These are phyloP conservation scores for Parazoanthus darwini DNA, from an alignment of 92 coral and sea anemone species.

Conservation along the genomic window DNA sequence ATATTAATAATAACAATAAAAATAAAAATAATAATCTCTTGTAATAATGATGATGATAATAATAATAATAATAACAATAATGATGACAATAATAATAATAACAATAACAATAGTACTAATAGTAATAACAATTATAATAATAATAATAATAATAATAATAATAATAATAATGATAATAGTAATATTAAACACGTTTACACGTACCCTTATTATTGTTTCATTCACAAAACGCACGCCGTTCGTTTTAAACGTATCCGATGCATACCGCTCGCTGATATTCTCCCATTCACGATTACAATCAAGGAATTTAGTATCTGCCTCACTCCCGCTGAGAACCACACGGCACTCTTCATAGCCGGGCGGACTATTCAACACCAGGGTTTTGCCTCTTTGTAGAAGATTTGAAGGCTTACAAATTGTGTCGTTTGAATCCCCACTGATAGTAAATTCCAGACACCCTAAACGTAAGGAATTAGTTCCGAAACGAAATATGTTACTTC, in stretches of 20 bases:
- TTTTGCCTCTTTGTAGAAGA: neutral
- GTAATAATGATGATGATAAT: too few species aligned
- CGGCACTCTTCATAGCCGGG: neutral
- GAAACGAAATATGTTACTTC: too few species aligned
- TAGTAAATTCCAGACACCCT: neutral
- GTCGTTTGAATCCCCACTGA: too few species aligned
- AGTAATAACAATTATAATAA: too few species aligned
- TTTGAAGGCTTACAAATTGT: neutral
- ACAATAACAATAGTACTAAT: too few species aligned
- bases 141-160: too few species aligned
- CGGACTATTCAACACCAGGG: neutral
- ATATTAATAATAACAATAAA: too few species aligned
- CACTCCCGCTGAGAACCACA: neutral
- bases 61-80: too few species aligned
- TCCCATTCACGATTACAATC: slow-evolving; percentile 1
- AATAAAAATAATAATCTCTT: too few species aligned
- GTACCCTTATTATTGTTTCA: neutral
- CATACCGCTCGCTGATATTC: neutral
- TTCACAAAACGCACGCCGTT: neutral
- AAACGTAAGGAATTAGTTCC: too few species aligned
- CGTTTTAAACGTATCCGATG: neutral
- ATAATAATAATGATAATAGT: too few species aligned
- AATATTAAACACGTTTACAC: neutral
- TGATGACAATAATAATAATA: too few species aligned
- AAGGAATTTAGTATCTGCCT: neutral